phyloP scores from a whole-genome alignment of 2,888 invertebrate genomes.

The Atethmia centrago region DNA sequence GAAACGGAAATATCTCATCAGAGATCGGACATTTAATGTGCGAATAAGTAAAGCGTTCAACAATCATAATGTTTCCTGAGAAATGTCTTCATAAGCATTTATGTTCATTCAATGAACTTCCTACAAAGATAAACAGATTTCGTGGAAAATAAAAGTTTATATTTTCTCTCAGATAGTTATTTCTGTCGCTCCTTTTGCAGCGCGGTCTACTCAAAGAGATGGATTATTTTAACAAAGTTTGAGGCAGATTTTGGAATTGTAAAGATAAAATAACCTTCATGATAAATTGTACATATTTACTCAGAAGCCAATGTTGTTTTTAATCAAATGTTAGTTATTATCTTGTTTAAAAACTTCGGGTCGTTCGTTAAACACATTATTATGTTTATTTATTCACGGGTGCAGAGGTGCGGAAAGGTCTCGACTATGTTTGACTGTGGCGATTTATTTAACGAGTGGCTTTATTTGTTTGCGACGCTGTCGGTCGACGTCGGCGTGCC shows the following conservation, averaged over 20 bases:
- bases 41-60: slow-evolving; percentile 38
- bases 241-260: slow-evolving; percentile 27
- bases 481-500: slow-evolving; percentile 73
- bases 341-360: slow-evolving; percentile 59
- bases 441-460: slow-evolving; percentile 86
- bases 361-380: slow-evolving; percentile 76
- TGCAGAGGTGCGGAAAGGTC: slow-evolving; percentile 82
- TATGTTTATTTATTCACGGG: slow-evolving; percentile 81
- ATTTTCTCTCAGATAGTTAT: slow-evolving; percentile 46
- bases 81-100: slow-evolving; percentile 31
- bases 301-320: slow-evolving; percentile 24
- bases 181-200: slow-evolving; percentile 52
- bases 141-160: slow-evolving; percentile 36
- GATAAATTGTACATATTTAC: slow-evolving; percentile 16
- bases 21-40: slow-evolving; percentile 22
- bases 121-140: slow-evolving; percentile 38
- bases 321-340: slow-evolving; percentile 34
- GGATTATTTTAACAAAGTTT: slow-evolving; percentile 42
- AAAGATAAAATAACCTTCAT: slow-evolving; percentile 17
- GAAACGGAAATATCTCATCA: slow-evolving; percentile 29
- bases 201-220: slow-evolving; percentile 39
- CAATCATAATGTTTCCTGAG: slow-evolving; percentile 15
- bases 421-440: slow-evolving; percentile 82
- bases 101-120: slow-evolving; percentile 30
- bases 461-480: slow-evolving; percentile 83